Evolutionary conservation across 1,140 invertebrate species (phyloP), one percentile per base, ranked within the genome.

Genomic region (Drosophila grimshawi): DNA sequence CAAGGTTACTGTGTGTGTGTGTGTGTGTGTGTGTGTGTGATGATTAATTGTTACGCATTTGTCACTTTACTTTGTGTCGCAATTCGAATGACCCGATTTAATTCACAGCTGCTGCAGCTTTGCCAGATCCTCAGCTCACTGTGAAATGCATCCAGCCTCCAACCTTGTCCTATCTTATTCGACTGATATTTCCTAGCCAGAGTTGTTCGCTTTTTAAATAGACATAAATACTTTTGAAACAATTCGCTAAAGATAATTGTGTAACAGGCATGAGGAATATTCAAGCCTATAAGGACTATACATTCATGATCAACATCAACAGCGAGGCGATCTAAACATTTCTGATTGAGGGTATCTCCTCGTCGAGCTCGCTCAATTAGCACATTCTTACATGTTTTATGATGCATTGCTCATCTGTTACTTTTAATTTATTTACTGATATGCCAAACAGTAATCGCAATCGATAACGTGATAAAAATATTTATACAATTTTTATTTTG

Each of bases 391-490:
- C 46, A 32, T 46, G 8, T 6, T 59, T 63, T 56, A 72, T 41
- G 35, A 46, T 62, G 52, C 49, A 76, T 75, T 71, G 52, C 52
- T 72, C 55, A 53, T 71, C 63, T 76, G 51, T 76, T 66, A 67
- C 53, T 67, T 81, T 76, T 74, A 82, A 80, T 82, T 77, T 78
- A 88, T 80, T 88, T 77, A 77, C 76, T 82, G 76, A 72, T 76
- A 72, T 60, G 57, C 43, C 55, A 55, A 66, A 72, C 51, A 66
- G 83, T 88, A 88, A 86, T 82, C 77, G 79, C 63, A 86, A 86
- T 86, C 83, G 76, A 86, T 86, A 86, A 88, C 79, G 73, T 71
- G 72, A 86, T 86, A 86, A 86, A 67, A 88, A 76, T 86, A 75
- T 74, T 73, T 79, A 69, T 81, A 78, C 41, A 69, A 69, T 61